phyloP scores from a whole-genome alignment of 2,888 invertebrate species.

The Junonia oenone region DNA sequence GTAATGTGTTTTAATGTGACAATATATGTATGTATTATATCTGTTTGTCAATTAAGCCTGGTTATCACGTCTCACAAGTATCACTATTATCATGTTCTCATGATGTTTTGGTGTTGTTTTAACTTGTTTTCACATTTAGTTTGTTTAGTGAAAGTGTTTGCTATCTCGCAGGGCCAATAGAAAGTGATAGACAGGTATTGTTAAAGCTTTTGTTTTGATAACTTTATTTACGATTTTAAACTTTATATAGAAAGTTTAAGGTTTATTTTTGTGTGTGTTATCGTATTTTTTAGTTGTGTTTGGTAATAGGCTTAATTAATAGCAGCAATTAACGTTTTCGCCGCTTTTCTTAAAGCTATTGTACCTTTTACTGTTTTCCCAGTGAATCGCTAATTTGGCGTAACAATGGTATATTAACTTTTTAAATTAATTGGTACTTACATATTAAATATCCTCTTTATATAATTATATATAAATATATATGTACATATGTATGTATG shows the following conservation, averaged over 20 bases:
- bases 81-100: neutral
- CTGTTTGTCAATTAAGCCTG: neutral
- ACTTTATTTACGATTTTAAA: neutral
- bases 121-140: constrained; percentile 5
- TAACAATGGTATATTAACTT: too few relatives aligned
- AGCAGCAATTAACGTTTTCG: neutral
- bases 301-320: neutral
- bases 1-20: too few relatives aligned
- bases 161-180: constrained; percentile 25
- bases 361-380: neutral
- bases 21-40: too few relatives aligned
- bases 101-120: neutral
- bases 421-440: too few relatives aligned
- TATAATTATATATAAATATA: too few relatives aligned
- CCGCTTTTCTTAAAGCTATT: neutral
- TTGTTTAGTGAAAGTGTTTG: constrained; percentile 28
- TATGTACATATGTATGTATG: too few relatives aligned
- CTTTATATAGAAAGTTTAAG: neutral
- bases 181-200: constrained; percentile 27
- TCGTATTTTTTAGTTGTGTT: neutral
- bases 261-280: neutral
- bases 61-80: too few relatives aligned
- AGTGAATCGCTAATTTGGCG: neutral
- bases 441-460: too few relatives aligned
- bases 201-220: neutral